A percentile compares a stretch with the other conserved stretches of the same genome.
phyloP scores from a whole-genome alignment of 2,113 vertebrate species.

The Guaruba guarouba region DNA sequence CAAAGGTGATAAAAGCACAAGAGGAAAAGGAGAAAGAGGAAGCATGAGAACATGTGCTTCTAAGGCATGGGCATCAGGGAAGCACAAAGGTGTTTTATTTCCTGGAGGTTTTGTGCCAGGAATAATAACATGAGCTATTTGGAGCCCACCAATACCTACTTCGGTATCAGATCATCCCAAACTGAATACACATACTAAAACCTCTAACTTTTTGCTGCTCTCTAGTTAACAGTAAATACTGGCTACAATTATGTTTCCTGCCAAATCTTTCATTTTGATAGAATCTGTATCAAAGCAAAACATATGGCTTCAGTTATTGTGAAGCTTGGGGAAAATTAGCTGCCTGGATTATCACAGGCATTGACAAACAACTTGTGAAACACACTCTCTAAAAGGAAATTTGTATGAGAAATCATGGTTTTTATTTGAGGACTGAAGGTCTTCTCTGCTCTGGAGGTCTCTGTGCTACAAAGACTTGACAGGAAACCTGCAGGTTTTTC shows the following conservation, averaged over 20 bases:
- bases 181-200: background rate
- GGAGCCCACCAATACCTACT: background rate
- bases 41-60: background rate
- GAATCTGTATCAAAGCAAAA: constrained; percentile 13
- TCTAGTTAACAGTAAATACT: background rate
- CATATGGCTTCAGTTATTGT: background rate
- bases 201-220: background rate
- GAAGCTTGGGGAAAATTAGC: background rate
- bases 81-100: background rate
- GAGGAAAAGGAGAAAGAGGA: background rate
- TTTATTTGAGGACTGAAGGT: background rate
- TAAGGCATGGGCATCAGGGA: background rate
- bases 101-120: background rate
- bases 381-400: background rate
- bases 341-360: background rate
- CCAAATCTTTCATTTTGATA: background rate
- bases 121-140: background rate
- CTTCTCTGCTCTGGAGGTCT: background rate
- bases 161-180: background rate
- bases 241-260: background rate
- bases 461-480: background rate
- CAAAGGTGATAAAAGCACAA: background rate
- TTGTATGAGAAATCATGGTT: background rate
- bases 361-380: background rate
- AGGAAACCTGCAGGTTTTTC: background rate